phyloP scores from a whole-genome alignment of 2,797 vertebrate genomes.

The Myotis findleyi region DNA sequence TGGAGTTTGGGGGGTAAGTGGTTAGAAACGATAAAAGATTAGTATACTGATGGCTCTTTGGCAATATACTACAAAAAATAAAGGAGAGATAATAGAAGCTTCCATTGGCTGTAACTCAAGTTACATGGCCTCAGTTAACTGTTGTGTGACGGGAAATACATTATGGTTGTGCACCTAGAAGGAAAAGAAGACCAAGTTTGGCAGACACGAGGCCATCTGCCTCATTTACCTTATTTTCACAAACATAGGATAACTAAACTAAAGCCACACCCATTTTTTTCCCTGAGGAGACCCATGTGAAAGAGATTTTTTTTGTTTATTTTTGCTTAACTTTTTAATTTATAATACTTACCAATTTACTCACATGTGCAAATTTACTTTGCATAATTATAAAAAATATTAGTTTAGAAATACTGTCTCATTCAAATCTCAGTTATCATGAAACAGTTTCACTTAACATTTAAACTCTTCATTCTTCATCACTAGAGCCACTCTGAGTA shows the following conservation, averaged over 20 bases:
- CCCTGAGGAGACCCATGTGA: background rate
- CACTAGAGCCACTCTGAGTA: background rate
- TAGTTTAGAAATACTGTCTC: conserved; percentile 21
- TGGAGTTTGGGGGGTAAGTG: background rate
- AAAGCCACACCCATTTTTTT: background rate
- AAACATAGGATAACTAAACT: background rate
- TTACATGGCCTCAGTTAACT: background rate
- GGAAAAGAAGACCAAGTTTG: background rate
- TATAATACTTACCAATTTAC: background rate
- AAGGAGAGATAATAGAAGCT: background rate
- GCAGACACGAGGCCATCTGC: background rate
- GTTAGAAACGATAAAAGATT: background rate
- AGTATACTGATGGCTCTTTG: background rate
- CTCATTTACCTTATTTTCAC: background rate
- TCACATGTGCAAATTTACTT: background rate
- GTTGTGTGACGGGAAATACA: background rate
- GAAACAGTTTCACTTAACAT: background rate
- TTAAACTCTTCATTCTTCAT: background rate
- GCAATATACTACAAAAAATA: background rate
- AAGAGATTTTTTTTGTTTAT: background rate
- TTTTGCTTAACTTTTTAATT: conserved; percentile 2
- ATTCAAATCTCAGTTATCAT: background rate
- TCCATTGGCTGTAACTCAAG: background rate
- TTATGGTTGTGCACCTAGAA: background rate
- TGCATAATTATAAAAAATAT: background rate